Percentiles rank a stretch among this genome's conserved stretches.
These are phyloP conservation scores for Eleutherodactylus coqui DNA, from an alignment of 2,797 vertebrate species.

Conservation along the genomic window DNA sequence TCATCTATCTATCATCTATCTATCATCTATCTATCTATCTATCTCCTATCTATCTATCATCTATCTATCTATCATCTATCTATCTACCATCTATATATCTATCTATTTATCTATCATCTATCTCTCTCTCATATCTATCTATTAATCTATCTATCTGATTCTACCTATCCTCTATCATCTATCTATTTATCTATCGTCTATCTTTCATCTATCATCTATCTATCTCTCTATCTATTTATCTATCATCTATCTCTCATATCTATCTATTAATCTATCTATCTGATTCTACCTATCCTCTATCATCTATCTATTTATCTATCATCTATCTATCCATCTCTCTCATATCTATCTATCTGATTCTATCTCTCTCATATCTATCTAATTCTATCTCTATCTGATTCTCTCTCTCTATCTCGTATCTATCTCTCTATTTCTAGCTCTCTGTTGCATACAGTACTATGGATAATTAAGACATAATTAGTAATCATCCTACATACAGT, in stretches of 20 bases:
- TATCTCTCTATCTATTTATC: not conserved
- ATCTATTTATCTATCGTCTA: too few relatives aligned
- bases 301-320: too few relatives aligned
- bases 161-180: too few relatives aligned
- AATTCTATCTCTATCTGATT: too few relatives aligned
- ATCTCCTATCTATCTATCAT: not conserved
- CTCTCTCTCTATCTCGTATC: too few relatives aligned
- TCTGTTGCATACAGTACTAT: not conserved
- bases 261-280: not conserved
- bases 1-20: not conserved
- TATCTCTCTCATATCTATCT: not conserved
- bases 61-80: too few relatives aligned
- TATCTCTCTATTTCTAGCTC: not conserved
- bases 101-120: too few relatives aligned
- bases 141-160: too few relatives aligned
- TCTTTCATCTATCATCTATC: not conserved
- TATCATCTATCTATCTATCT: not conserved
- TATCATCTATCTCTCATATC: not conserved
- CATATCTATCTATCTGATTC: not conserved
- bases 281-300: not conserved
- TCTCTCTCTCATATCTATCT: too few relatives aligned
- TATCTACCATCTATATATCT: too few relatives aligned
- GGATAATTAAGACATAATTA: not conserved
- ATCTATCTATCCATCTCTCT: not conserved
- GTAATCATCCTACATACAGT: not conserved